Base-by-base conservation (phyloP, 2,888 invertebrate species). In the Anthrax anthrax region DNA sequence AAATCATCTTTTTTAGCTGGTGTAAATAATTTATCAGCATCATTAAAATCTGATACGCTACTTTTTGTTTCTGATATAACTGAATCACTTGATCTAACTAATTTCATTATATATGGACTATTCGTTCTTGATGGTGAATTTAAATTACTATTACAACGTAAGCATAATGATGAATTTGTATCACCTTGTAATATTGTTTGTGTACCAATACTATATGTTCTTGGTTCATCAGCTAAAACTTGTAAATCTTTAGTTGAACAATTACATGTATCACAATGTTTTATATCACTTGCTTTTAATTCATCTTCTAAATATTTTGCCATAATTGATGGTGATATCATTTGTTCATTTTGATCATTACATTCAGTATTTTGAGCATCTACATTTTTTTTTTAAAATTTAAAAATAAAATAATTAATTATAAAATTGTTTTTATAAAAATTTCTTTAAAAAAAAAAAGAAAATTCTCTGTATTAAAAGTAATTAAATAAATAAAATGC, bases 271-370 rank as follows among this genome's bases (percentile, higher is more conserved):
- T 84, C 82, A 67, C 88, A 88, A 60, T 88, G 88, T 64, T 85
- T 85, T 2, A 81, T 75, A 44, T 81, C 77, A 46, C 82, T 79
- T 53, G 77, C 66, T 56, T 89, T 88, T 50, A 84, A 80, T 56
- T 89, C 88, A 50, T 90, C 89, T 66, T 91, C 87, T 29, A 92
- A 72, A 51, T 90, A 86, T 72, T 90, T 90, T 3, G 90, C 89
- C 84, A 91, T 85, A 44, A 89, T 81, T 12, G 89, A 84, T 19
- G 90, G 89, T 4, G 90, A 90, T 14, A 84, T 82, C 56, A 65
- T 62, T 34, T 66, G 61, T 51, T 63, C 61, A 46, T 52, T 58
- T 18, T 50, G 51, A 40, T 48, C 36, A 37, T 16, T 41, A 27
- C 41, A 41, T 29, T 46, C 46, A 27, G 41, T 37, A 46, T 41